A percentile compares a stretch with the other conserved stretches of the same genome.
These are phyloP conservation scores for Astropecten irregularis DNA, from an alignment of 53 echinoderm and acorn worm genomes.

Conservation along the genomic window DNA sequence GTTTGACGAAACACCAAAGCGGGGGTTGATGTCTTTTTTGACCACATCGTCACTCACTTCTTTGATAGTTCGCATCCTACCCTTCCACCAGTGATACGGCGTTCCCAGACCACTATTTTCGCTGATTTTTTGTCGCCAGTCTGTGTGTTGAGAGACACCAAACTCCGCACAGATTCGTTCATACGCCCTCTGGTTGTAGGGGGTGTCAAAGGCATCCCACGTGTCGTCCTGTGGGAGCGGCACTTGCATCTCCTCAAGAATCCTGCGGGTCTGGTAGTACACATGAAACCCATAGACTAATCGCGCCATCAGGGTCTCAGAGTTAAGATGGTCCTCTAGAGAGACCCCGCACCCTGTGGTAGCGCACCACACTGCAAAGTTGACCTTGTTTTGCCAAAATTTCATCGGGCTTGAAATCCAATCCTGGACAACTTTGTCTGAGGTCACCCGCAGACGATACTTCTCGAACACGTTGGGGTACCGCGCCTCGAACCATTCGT, in stretches of 20 bases:
- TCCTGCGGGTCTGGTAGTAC: constrained; percentile 32
- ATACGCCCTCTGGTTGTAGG: no score
- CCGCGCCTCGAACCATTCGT: no score
- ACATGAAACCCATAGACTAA: constrained; percentile 33
- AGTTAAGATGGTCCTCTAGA: constrained; percentile 27
- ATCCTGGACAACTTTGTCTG: constrained; percentile 6
- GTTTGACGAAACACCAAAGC: constrained; percentile 20
- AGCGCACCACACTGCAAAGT: constrained; percentile 66
- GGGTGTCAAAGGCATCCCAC: no score
- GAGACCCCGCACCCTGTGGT: constrained; percentile 44
- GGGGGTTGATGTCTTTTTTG: background rate
- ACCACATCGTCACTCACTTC: constrained; percentile 2
- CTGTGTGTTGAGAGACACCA: background rate
- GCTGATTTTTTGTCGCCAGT: constrained; percentile 6
- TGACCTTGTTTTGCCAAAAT: constrained; percentile 58
- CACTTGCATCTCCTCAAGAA: background rate
- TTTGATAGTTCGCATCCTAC: background rate
- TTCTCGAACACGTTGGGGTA: no score
- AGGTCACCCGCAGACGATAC: no score
- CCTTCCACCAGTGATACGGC: constrained; percentile 34
- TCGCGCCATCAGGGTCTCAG: constrained; percentile 16
- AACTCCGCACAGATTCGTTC: constrained; percentile 39
- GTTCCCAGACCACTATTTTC: constrained; percentile 12
- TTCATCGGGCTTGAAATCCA: constrained; percentile 39
- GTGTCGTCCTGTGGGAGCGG: constrained; percentile 6